Percentiles rank a stretch among this genome's conserved stretches.
Conservation (phyloP, 2,797 vertebrate genomes). For the Amphiprion clarkii region DNA sequence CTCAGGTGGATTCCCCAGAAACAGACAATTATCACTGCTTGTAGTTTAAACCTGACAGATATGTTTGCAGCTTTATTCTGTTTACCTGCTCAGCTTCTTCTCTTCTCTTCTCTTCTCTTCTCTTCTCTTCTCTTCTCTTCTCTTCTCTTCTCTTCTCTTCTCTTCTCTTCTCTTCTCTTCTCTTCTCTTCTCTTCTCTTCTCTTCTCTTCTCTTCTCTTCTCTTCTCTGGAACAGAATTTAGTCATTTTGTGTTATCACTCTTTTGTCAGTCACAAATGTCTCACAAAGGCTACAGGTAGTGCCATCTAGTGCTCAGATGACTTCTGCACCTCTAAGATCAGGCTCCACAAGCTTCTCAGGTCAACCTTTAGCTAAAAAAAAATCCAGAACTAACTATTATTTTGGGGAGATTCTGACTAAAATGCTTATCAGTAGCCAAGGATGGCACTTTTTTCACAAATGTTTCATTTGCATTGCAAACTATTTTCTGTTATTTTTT, state of each 20-base stretch:
- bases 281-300: conserved; percentile 10
- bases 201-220: conserved; percentile 12
- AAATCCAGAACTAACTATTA: no score
- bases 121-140: neutral
- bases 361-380: no score
- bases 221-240: conserved; percentile 14
- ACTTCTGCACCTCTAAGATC: neutral
- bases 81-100: no score
- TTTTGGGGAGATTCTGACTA: no score
- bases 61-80: no score
- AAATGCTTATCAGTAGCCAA: no score
- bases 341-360: neutral
- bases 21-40: conserved; percentile 7
- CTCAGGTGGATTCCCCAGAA: conserved; percentile 15
- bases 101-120: conserved; percentile 23
- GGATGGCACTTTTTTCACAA: no score
- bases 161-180: neutral
- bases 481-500: no score
- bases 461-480: no score
- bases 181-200: conserved; percentile 25
- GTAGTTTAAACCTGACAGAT: no score
- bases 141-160: conserved; percentile 10
- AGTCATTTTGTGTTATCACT: neutral
- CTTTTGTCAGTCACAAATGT: conserved; percentile 19
- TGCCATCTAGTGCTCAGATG: conserved; percentile 67